Conservation (phyloP, 2,113 vertebrate genomes). For the Sprattus sprattus region DNA sequence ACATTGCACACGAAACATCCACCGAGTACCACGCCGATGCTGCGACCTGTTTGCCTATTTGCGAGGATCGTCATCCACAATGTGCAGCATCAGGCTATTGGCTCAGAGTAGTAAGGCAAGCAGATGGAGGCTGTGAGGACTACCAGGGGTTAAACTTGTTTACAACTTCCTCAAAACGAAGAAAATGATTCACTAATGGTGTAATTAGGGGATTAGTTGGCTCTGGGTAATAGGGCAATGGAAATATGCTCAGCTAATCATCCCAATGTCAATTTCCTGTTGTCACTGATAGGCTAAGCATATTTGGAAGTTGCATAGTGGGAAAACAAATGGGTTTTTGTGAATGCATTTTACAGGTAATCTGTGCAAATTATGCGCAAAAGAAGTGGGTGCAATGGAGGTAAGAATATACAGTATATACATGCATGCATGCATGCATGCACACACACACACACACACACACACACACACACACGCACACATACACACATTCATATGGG, state of each 20-base stretch:
- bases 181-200: conserved; percentile 54
- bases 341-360: background rate
- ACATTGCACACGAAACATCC: background rate
- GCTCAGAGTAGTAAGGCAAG: background rate
- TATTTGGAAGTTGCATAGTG: background rate
- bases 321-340: conserved; percentile 7
- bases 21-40: background rate
- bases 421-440: background rate
- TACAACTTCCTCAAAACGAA: conserved; percentile 53
- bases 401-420: background rate
- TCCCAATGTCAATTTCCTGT: conserved; percentile 36
- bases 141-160: conserved; percentile 44
- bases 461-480: too few species aligned
- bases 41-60: background rate
- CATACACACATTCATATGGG: too few species aligned
- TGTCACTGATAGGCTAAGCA: conserved; percentile 18
- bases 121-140: conserved; percentile 6
- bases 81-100: background rate
- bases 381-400: background rate
- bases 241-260: conserved; percentile 49
- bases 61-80: background rate
- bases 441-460: background rate
- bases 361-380: background rate
- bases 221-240: conserved; percentile 52
- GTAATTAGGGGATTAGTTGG: conserved; percentile 57